Percentiles rank a stretch among this genome's conserved stretches.
These are phyloP conservation scores for Ctenopoma multispine DNA, from an alignment of 2,797 vertebrate genomes.

Conservation along the genomic window DNA sequence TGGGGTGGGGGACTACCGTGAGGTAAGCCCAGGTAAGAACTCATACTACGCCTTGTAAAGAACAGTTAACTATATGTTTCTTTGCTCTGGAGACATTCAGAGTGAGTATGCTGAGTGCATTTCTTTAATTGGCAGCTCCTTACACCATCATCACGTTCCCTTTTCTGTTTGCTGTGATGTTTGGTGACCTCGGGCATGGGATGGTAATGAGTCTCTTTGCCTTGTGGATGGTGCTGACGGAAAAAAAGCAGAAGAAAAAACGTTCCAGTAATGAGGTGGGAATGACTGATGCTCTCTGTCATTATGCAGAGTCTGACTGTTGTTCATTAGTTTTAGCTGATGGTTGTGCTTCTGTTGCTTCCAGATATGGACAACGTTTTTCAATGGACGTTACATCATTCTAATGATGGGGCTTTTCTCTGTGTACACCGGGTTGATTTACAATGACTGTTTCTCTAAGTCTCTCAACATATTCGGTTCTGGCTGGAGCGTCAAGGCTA, in stretches of 20 bases:
- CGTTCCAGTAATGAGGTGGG: conserved; percentile 90
- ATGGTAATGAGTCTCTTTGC: conserved; percentile 91
- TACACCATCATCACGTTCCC: conserved; percentile 97
- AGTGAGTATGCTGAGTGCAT: neutral
- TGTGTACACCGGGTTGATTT: conserved; percentile 95
- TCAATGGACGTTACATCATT: conserved; percentile 93
- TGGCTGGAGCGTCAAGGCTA: conserved; percentile 92
- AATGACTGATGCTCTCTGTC: neutral
- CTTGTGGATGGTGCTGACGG: conserved; percentile 90
- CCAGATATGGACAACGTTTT: conserved; percentile 88
- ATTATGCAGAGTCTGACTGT: conserved; percentile 3
- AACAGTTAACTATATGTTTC: neutral
- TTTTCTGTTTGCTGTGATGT: conserved; percentile 98
- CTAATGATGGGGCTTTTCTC: conserved; percentile 97
- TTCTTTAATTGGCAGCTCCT: conserved; percentile 83
- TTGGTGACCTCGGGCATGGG: conserved; percentile 95
- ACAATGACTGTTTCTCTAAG: conserved; percentile 98
- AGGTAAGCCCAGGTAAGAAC: conserved; percentile 94
- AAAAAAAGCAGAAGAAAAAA: conserved; percentile 87
- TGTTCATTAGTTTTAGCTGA: conserved; percentile 14
- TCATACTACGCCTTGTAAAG: neutral
- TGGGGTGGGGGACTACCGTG: conserved; percentile 93
- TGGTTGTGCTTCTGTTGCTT: conserved; percentile 11
- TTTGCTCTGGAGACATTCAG: neutral
- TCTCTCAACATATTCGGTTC: conserved; percentile 94